Evolutionary conservation across 2,113 vertebrate genomes (phyloP).

Genomic region (Ovibos moschatus): DNA sequence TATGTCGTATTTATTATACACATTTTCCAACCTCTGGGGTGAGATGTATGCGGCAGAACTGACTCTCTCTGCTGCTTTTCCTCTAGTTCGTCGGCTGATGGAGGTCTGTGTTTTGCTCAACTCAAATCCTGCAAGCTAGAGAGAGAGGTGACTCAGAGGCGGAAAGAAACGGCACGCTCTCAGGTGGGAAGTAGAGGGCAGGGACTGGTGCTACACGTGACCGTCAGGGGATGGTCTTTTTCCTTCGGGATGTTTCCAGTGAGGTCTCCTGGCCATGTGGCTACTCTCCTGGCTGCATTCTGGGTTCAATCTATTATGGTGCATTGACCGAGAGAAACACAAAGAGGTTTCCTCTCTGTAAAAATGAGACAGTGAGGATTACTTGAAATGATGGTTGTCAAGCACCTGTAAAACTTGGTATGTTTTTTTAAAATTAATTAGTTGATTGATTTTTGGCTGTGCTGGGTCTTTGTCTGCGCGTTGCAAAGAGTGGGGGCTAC

Average conservation of each 20-base stretch:
- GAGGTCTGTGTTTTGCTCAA: constrained; percentile 88
- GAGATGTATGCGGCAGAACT: constrained; percentile 78
- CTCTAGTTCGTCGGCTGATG: constrained; percentile 74
- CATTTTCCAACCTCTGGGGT: constrained; percentile 81
- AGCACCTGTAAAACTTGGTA: neutral
- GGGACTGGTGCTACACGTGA: neutral
- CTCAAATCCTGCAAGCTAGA: constrained; percentile 90
- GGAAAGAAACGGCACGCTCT: neutral
- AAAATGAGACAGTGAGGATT: neutral
- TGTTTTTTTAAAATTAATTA: neutral
- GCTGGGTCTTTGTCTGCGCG: rapidly evolving
- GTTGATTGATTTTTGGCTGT: neutral
- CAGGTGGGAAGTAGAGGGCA: neutral
- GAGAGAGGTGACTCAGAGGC: neutral
- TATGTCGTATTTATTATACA: constrained; percentile 78
- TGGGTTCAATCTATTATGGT: neutral
- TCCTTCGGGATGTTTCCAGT: neutral
- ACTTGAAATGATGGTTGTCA: neutral
- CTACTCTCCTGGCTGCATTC: neutral
- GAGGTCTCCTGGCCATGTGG: neutral
- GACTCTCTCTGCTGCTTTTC: constrained; percentile 26
- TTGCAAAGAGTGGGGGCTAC: neutral
- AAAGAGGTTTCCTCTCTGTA: neutral
- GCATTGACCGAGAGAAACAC: neutral
- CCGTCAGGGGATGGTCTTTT: neutral